Percentiles rank a stretch among this genome's conserved stretches.
phyloP scores from a whole-genome alignment of 2,888 invertebrate genomes.

The Leptinotarsa rubiginosa region DNA sequence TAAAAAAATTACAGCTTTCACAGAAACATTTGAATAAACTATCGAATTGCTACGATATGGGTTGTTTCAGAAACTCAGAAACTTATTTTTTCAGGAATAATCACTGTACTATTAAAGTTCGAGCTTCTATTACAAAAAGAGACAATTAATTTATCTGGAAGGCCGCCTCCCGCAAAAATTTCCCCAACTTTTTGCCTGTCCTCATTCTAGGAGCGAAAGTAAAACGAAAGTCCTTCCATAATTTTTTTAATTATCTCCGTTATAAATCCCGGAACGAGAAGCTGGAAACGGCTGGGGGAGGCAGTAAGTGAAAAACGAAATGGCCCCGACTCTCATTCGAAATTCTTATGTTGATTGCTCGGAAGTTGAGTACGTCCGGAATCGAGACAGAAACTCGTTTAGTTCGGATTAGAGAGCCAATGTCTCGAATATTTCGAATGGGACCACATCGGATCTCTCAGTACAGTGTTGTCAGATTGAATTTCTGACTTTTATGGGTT shows the following conservation, averaged over 20 bases:
- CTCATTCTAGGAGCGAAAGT: neutral
- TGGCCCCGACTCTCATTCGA: slow-evolving; percentile 59
- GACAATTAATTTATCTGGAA: too few species aligned
- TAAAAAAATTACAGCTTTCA: too few species aligned
- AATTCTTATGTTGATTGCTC: slow-evolving; percentile 64
- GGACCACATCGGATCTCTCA: slow-evolving; percentile 43
- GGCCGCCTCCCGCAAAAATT: too few species aligned
- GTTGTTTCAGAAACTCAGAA: too few species aligned
- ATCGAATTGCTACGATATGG: too few species aligned
- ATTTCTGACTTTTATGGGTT: too few species aligned
- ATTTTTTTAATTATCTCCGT: slow-evolving; percentile 40
- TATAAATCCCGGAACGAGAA: slow-evolving; percentile 32
- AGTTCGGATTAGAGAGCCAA: slow-evolving; percentile 65
- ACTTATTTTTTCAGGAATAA: too few species aligned
- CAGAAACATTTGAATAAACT: too few species aligned
- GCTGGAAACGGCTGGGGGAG: slow-evolving; percentile 40
- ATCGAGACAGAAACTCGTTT: slow-evolving; percentile 62
- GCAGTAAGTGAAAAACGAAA: slow-evolving; percentile 63
- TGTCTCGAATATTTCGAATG: slow-evolving; percentile 58
- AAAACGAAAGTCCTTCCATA: slow-evolving; percentile 25
- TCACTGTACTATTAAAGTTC: too few species aligned
- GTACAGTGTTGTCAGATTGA: too few species aligned
- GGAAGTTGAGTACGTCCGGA: slow-evolving; percentile 47
- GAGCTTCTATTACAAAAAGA: too few species aligned
- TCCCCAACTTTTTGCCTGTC: neutral